phyloP scores from a whole-genome alignment of 2,888 invertebrate species.

The Exephanes ischioxanthus region DNA sequence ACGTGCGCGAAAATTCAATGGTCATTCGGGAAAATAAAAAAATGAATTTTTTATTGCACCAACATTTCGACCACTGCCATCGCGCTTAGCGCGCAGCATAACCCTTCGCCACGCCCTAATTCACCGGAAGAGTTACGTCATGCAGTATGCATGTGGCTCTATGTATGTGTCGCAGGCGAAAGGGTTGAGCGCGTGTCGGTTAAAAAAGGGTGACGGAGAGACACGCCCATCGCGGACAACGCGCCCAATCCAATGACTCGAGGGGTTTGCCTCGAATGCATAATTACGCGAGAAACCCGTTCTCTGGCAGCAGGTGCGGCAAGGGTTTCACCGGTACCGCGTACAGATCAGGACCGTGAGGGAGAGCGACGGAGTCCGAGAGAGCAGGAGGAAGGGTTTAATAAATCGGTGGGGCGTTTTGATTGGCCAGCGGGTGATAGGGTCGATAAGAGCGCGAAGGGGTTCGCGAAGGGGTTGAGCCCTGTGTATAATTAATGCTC shows the following conservation, averaged over 20 bases:
- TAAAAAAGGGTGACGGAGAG: slow-evolving; percentile 60
- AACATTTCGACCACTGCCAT: neutral
- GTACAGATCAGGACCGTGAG: neutral
- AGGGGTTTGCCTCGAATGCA: slow-evolving; percentile 75
- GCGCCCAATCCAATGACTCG: slow-evolving; percentile 76
- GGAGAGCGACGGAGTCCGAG: slow-evolving; percentile 36
- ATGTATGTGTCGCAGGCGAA: slow-evolving; percentile 63
- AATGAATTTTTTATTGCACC: neutral
- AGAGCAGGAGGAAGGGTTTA: slow-evolving; percentile 78
- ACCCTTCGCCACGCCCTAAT: slow-evolving; percentile 51
- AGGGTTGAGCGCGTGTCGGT: slow-evolving; percentile 73
- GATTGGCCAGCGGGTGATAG: slow-evolving; percentile 75
- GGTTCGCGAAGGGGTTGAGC: slow-evolving; percentile 58
- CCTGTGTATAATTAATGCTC: slow-evolving; percentile 57
- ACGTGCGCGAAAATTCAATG: neutral
- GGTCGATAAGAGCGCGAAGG: slow-evolving; percentile 71
- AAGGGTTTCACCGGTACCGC: slow-evolving; percentile 68
- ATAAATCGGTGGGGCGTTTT: slow-evolving; percentile 76
- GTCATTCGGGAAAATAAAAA: neutral
- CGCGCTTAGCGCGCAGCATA: neutral
- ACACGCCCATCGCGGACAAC: slow-evolving; percentile 75
- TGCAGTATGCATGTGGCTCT: neutral
- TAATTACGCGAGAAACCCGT: slow-evolving; percentile 78
- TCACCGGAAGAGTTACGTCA: slow-evolving; percentile 30
- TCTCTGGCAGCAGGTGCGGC: slow-evolving; percentile 75